phyloP scores from a whole-genome alignment of 2,113 vertebrate genomes.

The Mesitornis unicolor region DNA sequence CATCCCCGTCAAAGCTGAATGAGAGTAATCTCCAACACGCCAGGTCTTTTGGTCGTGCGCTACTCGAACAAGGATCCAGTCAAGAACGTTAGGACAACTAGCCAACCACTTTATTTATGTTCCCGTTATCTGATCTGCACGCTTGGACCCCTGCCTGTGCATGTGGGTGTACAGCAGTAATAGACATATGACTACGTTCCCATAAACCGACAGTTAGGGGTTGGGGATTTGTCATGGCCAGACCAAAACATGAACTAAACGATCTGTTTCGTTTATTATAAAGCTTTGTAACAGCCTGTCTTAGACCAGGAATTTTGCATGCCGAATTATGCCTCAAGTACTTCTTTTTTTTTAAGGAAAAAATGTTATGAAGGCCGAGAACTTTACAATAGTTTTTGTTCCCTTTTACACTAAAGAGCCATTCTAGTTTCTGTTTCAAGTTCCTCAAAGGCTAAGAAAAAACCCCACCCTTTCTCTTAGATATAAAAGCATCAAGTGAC shows the following conservation, averaged over 20 bases:
- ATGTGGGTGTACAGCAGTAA: constrained; percentile 22
- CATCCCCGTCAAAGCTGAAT: not conserved
- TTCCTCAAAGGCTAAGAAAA: not conserved
- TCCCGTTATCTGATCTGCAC: not conserved
- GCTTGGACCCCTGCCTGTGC: not conserved
- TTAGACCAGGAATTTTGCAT: not conserved
- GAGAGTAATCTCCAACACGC: not conserved
- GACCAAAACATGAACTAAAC: not conserved
- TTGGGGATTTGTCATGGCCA: constrained; percentile 1
- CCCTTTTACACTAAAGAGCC: not conserved
- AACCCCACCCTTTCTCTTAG: not conserved
- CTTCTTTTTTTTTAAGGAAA: not conserved
- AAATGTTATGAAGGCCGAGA: not conserved
- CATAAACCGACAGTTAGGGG: not conserved
- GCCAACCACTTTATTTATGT: not conserved
- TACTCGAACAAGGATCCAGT: not conserved
- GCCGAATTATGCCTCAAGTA: not conserved
- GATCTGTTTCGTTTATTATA: not conserved
- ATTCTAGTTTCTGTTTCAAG: not conserved
- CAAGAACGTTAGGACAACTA: not conserved
- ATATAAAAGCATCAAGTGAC: not conserved
- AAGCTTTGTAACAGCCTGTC: not conserved
- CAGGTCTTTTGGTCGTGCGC: not conserved
- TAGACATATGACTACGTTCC: constrained; percentile 28
- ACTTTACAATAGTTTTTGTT: not conserved